Evolutionary conservation across 1,140 invertebrate species (phyloP).

Genomic region (Mamestra configurata): DNA sequence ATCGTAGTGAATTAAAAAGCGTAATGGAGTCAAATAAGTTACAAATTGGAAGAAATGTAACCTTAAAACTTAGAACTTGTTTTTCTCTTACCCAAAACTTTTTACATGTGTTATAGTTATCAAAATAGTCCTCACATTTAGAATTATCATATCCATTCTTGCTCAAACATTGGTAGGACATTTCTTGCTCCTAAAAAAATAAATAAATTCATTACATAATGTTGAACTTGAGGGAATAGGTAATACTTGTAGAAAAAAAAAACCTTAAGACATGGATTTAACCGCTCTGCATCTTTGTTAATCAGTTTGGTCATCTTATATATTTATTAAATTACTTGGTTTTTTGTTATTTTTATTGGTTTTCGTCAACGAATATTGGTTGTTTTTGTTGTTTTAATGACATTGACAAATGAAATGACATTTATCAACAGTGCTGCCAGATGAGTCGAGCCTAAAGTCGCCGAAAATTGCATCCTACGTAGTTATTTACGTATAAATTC

Average conservation of each 20-base stretch:
- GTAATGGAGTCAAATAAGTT: too few relatives aligned
- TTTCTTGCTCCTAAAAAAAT: conserved; percentile 88
- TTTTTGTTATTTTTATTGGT: not conserved
- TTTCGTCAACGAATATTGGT: not conserved
- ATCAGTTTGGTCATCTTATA: conserved; percentile 68
- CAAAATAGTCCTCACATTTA: conserved; percentile 90
- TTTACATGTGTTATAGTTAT: conserved; percentile 90
- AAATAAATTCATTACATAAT: conserved; percentile 63
- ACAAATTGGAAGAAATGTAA: not conserved
- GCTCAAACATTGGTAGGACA: conserved; percentile 89
- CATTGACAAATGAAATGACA: not conserved
- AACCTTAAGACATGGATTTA: conserved; percentile 80
- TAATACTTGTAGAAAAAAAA: conserved; percentile 44
- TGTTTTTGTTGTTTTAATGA: conserved; percentile 2
- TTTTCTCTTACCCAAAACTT: conserved; percentile 88
- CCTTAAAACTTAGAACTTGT: not conserved
- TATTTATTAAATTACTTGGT: not conserved
- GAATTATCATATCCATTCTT: conserved; percentile 89
- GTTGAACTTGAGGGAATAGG: conserved; percentile 19
- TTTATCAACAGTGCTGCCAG: too few relatives aligned
- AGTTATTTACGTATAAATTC: too few relatives aligned
- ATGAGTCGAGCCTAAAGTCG: too few relatives aligned
- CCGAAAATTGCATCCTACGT: too few relatives aligned
- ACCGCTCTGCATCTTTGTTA: conserved; percentile 73
- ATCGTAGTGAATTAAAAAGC: too few relatives aligned